A percentile compares a stretch with the other conserved stretches of the same genome.
Conservation (phyloP, 2,797 vertebrate genomes). For the Sitta carolinensis region DNA sequence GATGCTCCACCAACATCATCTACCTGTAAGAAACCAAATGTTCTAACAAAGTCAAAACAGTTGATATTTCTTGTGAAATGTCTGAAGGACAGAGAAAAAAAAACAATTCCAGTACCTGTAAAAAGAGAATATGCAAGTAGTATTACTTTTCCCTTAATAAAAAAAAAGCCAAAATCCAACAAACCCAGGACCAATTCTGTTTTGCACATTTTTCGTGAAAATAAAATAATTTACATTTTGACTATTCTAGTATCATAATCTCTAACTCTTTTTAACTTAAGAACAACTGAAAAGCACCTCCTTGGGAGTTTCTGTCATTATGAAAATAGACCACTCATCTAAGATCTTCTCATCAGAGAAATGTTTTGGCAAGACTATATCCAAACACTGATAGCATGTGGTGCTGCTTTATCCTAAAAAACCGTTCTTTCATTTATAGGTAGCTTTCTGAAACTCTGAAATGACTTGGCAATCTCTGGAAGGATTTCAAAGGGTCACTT, state of each 20-base stretch:
- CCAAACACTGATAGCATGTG: neutral
- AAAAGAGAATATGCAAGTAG: neutral
- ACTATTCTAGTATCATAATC: neutral
- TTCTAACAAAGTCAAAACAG: neutral
- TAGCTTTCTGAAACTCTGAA: constrained; percentile 31
- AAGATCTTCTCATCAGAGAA: neutral
- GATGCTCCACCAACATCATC: neutral
- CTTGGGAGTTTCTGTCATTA: neutral
- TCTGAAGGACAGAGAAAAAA: neutral
- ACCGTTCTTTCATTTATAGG: neutral
- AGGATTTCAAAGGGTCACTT: constrained; percentile 42
- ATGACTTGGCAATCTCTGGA: constrained; percentile 26
- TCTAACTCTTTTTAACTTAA: neutral
- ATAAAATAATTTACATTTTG: neutral
- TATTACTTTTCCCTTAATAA: neutral
- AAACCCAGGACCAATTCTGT: neutral
- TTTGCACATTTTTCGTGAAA: neutral
- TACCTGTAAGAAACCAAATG: neutral
- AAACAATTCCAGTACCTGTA: neutral
- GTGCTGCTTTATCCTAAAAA: constrained; percentile 11
- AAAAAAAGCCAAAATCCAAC: neutral
- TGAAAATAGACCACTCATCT: neutral
- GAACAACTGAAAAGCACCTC: neutral
- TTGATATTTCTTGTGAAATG: neutral
- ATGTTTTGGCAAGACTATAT: neutral